Percentiles rank a stretch among this genome's conserved stretches.
Evolutionary conservation across 2,797 vertebrate genomes (phyloP).

Genomic region (Alauda arvensis): DNA sequence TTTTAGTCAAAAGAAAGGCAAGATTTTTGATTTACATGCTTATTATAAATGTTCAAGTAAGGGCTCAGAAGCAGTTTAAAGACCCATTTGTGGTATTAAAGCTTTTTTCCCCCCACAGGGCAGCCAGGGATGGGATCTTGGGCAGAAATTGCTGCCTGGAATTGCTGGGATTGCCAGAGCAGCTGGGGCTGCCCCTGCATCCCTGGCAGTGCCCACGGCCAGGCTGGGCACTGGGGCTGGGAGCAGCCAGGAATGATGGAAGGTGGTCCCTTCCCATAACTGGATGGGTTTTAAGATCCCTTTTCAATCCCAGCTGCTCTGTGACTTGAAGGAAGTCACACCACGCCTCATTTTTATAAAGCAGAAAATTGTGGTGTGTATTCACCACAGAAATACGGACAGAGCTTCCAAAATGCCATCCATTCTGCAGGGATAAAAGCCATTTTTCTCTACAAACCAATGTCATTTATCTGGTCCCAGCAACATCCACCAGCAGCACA

Average conservation of each 20-base stretch:
- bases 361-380: neutral
- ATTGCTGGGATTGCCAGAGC: neutral
- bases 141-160: neutral
- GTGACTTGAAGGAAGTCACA: neutral
- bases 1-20: neutral
- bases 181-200: neutral
- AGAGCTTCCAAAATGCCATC: neutral
- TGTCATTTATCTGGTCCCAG: neutral
- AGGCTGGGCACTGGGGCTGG: neutral
- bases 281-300: neutral
- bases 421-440: neutral
- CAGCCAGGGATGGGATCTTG: neutral
- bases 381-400: neutral
- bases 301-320: neutral
- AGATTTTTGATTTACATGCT: fast-evolving
- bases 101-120: neutral
- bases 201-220: neutral
- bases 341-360: neutral
- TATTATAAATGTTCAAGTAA: neutral
- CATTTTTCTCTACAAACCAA: neutral
- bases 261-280: neutral
- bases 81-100: neutral
- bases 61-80: neutral
- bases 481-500: neutral
- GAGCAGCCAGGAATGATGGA: fast-evolving